Conservation (phyloP, 2,888 invertebrate species). For the Melanostoma mellinum region DNA sequence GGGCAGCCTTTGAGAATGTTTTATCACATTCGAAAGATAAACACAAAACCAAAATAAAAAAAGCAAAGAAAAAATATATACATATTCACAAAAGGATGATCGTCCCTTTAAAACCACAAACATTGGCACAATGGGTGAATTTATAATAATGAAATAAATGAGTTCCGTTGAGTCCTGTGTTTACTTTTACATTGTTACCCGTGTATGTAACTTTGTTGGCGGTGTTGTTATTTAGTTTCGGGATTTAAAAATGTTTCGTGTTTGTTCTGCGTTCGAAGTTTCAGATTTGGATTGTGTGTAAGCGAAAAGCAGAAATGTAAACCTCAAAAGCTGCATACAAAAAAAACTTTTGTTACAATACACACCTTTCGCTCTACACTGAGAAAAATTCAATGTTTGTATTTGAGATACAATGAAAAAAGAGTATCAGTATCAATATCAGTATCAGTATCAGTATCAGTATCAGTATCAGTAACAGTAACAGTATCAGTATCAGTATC, state of each 20-base stretch:
- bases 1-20: constrained; percentile 54
- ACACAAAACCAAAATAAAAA: constrained; percentile 3
- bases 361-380: no score
- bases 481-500: background rate
- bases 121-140: constrained; percentile 15
- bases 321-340: no score
- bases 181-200: background rate
- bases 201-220: background rate
- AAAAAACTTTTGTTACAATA: no score
- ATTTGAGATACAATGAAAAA: no score
- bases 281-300: no score
- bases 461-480: background rate
- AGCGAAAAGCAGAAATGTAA: no score
- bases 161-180: constrained; percentile 21
- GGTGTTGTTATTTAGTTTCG: background rate
- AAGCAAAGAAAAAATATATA: constrained; percentile 1
- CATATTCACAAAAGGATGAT: background rate
- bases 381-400: no score
- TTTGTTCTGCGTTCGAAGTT: background rate
- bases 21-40: constrained; percentile 36
- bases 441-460: background rate
- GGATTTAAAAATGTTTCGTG: background rate
- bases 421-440: background rate
- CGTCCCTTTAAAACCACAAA: constrained; percentile 7
- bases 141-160: constrained; percentile 33